Conservation (phyloP, 1,140 invertebrate species). For the Matsumurasca onukii region DNA sequence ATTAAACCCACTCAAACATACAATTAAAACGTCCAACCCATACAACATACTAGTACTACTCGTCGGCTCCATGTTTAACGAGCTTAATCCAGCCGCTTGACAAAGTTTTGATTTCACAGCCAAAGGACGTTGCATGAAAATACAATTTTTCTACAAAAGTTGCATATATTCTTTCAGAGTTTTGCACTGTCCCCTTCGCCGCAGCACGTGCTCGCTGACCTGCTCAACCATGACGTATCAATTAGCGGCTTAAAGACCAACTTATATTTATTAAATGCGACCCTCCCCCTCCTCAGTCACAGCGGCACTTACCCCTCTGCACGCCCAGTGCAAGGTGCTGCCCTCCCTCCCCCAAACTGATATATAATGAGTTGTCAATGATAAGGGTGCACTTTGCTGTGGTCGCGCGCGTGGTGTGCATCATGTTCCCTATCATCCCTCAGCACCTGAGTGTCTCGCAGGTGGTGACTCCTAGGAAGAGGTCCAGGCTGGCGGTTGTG, state of each 20-base stretch:
- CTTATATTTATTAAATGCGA: constrained; percentile 24
- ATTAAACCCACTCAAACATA: too few species aligned
- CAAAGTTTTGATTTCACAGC: too few species aligned
- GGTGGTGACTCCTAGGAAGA: background rate
- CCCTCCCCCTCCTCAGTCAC: background rate
- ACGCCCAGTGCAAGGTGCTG: background rate
- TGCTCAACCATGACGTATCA: constrained; percentile 25
- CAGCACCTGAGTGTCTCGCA: background rate
- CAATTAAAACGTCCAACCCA: too few species aligned
- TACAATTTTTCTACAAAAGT: too few species aligned
- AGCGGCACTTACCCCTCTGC: background rate
- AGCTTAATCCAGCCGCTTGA: too few species aligned
- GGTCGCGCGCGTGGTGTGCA: background rate
- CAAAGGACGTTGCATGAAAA: too few species aligned
- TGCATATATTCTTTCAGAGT: too few species aligned
- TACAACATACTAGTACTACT: too few species aligned
- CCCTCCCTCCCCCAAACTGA: constrained; percentile 40
- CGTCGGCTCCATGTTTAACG: too few species aligned
- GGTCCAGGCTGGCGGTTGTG: background rate
- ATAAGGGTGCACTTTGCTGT: constrained; percentile 26
- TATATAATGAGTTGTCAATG: constrained; percentile 41
- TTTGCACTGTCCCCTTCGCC: too few species aligned
- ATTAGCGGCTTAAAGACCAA: constrained; percentile 25
- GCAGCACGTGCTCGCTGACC: constrained; percentile 10
- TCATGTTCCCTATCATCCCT: constrained; percentile 17